A percentile compares a stretch with the other conserved stretches of the same genome.
Conservation (phyloP, 2,113 vertebrate genomes). For the Athene noctua region DNA sequence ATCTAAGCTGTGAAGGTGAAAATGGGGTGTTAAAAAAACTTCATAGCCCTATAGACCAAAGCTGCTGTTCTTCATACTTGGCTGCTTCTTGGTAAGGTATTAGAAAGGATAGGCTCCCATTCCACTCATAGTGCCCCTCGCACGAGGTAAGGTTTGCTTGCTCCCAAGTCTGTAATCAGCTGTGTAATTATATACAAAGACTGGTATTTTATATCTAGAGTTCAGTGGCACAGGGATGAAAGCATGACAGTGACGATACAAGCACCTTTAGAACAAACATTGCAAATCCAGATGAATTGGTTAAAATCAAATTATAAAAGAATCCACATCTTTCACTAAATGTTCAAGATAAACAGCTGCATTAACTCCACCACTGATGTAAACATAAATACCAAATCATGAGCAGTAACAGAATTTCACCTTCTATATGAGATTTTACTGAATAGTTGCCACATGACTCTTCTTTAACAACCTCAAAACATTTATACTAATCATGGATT, state of each 20-base stretch:
- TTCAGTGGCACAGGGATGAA: neutral
- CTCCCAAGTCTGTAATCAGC: neutral
- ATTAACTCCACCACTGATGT: neutral
- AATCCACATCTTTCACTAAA: neutral
- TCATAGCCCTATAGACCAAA: neutral
- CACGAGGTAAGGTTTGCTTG: neutral
- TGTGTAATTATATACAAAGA: neutral
- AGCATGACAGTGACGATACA: neutral
- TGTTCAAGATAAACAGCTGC: neutral
- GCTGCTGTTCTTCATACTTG: neutral
- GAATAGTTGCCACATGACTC: neutral
- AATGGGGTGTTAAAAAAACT: neutral
- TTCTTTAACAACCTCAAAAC: neutral
- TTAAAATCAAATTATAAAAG: neutral
- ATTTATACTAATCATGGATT: neutral
- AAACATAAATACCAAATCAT: neutral
- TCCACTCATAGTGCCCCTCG: rapidly evolving
- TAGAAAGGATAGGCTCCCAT: neutral
- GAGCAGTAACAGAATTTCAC: neutral
- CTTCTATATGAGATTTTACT: neutral
- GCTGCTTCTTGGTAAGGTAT: neutral
- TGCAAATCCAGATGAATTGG: neutral
- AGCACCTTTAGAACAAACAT: neutral
- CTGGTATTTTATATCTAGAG: neutral
- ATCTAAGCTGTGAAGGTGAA: neutral